phyloP scores from a whole-genome alignment of 2,113 vertebrate genomes.

The Cyprinus carpio region DNA sequence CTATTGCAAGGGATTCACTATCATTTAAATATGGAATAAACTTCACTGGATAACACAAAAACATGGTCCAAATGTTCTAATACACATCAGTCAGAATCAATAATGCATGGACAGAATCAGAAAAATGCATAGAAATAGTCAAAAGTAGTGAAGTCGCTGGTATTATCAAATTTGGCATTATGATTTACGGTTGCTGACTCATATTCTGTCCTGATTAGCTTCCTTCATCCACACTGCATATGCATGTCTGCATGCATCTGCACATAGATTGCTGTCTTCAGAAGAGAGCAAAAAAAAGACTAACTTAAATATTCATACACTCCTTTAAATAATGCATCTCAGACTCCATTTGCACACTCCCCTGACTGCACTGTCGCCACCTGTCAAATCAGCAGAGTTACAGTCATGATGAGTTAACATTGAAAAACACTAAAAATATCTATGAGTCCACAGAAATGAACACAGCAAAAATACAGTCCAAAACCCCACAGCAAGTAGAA shows the following conservation, averaged over 20 bases:
- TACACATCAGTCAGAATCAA: neutral
- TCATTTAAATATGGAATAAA: neutral
- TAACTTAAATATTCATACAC: constrained; percentile 47
- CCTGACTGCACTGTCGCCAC: constrained; percentile 17
- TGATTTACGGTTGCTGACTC: constrained; percentile 18
- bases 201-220: neutral
- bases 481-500: neutral
- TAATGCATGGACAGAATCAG: neutral
- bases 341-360: constrained; percentile 47
- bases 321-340: constrained; percentile 41
- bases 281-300: constrained; percentile 8
- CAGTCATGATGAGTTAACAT: constrained; percentile 4
- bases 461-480: neutral
- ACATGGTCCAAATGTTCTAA: neutral
- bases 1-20: neutral
- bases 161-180: neutral
- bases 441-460: neutral
- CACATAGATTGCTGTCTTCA: neutral
- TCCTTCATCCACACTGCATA: neutral
- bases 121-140: too few relatives aligned
- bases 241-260: constrained; percentile 6
- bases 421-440: neutral
- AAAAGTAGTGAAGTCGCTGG: neutral
- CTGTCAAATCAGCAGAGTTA: constrained; percentile 12
- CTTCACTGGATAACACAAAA: neutral